Evolutionary conservation across 2,888 invertebrate genomes (phyloP).

Genomic region (Rosalia funebris): DNA sequence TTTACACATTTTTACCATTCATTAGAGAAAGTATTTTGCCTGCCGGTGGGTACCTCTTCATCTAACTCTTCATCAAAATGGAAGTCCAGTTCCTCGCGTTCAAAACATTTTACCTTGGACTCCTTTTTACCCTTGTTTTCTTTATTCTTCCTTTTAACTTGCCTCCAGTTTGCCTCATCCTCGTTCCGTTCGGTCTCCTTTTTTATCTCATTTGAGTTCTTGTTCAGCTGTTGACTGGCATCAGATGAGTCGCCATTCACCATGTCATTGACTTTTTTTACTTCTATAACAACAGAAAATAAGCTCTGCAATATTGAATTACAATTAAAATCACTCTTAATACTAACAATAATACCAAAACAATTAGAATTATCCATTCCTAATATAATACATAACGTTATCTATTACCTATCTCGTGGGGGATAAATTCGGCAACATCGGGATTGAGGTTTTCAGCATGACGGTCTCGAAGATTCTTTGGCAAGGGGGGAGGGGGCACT

Average conservation of each 20-base stretch:
- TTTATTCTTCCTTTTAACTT: slow-evolving; percentile 65
- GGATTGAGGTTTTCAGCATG: slow-evolving; percentile 77
- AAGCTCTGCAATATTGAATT: not conserved
- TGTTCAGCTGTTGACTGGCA: slow-evolving; percentile 6
- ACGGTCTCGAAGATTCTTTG: slow-evolving; percentile 68
- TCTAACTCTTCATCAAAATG: slow-evolving; percentile 97
- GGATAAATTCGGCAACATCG: slow-evolving; percentile 87
- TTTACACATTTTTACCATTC: slow-evolving; percentile 74
- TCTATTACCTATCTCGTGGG: slow-evolving; percentile 58
- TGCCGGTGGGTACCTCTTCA: slow-evolving; percentile 75
- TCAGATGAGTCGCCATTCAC: slow-evolving; percentile 25
- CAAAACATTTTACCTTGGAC: slow-evolving; percentile 48
- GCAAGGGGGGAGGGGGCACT: slow-evolving; percentile 79
- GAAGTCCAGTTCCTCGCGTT: slow-evolving; percentile 90
- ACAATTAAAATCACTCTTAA: too few species aligned
- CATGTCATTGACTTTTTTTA: slow-evolving; percentile 40
- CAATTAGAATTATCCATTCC: too few species aligned
- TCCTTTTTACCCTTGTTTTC: slow-evolving; percentile 58
- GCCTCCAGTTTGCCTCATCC: slow-evolving; percentile 68
- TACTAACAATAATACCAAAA: too few species aligned
- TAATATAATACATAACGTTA: too few species aligned
- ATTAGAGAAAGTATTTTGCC: slow-evolving; percentile 85
- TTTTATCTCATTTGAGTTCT: slow-evolving; percentile 18
- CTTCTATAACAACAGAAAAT: slow-evolving; percentile 10
- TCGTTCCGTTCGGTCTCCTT: slow-evolving; percentile 32